A percentile compares a stretch with the other conserved stretches of the same genome.
Evolutionary conservation across 2,113 vertebrate species (phyloP).

Genomic region (Chelonoidis abingdonii): DNA sequence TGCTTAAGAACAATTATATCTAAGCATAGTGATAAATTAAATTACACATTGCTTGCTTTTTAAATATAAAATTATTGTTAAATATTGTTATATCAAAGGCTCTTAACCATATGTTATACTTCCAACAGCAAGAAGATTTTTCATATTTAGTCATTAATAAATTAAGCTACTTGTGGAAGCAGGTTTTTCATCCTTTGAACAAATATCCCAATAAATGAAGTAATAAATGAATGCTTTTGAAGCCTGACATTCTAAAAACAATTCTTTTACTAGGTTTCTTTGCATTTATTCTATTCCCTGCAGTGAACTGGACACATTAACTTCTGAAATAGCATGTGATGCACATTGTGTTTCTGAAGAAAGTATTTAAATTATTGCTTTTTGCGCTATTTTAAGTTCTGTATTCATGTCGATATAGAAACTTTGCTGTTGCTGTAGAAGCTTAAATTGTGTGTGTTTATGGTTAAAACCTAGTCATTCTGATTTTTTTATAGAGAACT

Average conservation of each 20-base stretch:
- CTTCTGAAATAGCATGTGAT: background rate
- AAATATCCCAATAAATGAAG: background rate
- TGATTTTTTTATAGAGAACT: background rate
- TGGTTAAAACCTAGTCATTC: background rate
- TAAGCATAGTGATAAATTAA: background rate
- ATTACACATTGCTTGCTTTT: background rate
- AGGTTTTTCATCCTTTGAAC: background rate
- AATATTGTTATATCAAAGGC: background rate
- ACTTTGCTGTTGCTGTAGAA: background rate
- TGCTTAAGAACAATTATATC: background rate
- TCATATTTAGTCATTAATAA: background rate
- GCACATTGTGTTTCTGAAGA: background rate
- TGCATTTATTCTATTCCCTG: accelerated
- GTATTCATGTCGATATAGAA: background rate
- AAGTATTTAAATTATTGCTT: background rate
- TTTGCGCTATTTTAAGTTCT: background rate
- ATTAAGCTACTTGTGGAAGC: background rate
- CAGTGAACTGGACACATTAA: background rate
- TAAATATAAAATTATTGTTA: background rate
- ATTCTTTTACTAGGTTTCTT: background rate
- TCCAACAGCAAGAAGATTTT: background rate
- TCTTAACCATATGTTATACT: background rate
- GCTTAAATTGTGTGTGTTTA: background rate
- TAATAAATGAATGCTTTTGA: background rate
- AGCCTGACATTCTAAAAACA: background rate